phyloP scores from a whole-genome alignment of 2,113 vertebrate species.

The Nothoprocta perdicaria region DNA sequence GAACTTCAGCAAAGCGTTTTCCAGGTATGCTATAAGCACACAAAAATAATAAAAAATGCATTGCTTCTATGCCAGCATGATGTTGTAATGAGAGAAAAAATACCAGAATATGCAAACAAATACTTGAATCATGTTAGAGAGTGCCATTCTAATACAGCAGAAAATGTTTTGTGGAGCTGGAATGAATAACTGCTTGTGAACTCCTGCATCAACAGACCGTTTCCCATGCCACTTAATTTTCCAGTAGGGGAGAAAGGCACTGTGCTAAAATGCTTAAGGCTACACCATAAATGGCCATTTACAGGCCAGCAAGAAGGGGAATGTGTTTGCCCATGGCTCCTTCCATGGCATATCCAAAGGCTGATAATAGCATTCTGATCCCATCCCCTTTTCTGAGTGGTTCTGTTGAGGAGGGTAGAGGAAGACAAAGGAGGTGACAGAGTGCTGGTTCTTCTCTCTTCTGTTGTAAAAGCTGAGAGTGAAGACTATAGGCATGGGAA shows the following conservation, averaged over 20 bases:
- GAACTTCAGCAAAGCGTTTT: neutral
- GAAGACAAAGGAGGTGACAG: neutral
- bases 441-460: neutral
- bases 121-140: slow-evolving; percentile 1
- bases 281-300: neutral
- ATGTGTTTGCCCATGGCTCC: neutral
- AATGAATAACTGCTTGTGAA: neutral
- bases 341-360: neutral
- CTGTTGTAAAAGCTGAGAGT: neutral
- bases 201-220: neutral
- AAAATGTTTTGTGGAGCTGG: neutral
- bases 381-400: neutral
- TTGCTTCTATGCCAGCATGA: neutral
- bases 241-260: neutral
- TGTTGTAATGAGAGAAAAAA: neutral
- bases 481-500: neutral
- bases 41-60: neutral
- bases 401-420: neutral
- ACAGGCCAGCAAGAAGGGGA: neutral
- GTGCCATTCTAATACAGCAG: neutral
- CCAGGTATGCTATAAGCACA: neutral
- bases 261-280: neutral
- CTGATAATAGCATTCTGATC: neutral
- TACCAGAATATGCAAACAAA: neutral
- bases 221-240: neutral